Evolutionary conservation across 1,140 invertebrate genomes (phyloP), one percentile per base, ranked within the genome.

Genomic region (Drosophila jambulina): DNA sequence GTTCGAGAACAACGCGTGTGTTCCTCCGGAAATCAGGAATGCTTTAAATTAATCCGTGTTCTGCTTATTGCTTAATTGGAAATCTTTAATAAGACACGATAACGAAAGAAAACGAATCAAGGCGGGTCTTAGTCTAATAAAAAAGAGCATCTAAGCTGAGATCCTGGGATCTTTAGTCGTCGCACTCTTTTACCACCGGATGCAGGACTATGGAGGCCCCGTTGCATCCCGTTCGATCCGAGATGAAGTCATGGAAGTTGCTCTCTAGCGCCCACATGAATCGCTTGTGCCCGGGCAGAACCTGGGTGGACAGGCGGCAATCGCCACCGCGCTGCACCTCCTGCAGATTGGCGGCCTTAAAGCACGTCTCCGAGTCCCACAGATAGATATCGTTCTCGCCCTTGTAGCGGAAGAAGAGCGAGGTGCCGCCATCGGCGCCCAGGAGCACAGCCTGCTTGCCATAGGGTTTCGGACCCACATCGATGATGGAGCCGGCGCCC

Each of bases 231-330:
- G 94, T 94, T 19, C 93, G 93, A 67, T 94, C 93, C 7, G 93
- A 84, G 36, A 96, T 93, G 75, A 94, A 96, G 88, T 95, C 95
- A 19, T 94, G 94, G 91, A 95, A 95, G 75, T 96, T 95, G 71
- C 94, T 95, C 78, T 96, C 95, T 67, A 96, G 84, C 2, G 94
- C 93, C 94, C 95, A 95, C 94, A 95, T 95, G 13, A 94, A 93
- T 13, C 92, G 91, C 79, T 94, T 94, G 60, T 94, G 94, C 12
- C 94, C 95, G 0, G 95, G 93, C 27, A 95, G 86, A 1, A 95
- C 95, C 70, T 94, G 94, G 0, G 95, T 95, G 29, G 95, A 93
- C 17, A 95, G 81, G 48, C 94, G 93, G 68, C 94, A 95, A 5
- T 95, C 94, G n/a, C 93, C 93, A 27, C 94, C 94, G 13, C 94